Conservation (phyloP, 1,140 invertebrate species). For the Drosophila athabasca region DNA sequence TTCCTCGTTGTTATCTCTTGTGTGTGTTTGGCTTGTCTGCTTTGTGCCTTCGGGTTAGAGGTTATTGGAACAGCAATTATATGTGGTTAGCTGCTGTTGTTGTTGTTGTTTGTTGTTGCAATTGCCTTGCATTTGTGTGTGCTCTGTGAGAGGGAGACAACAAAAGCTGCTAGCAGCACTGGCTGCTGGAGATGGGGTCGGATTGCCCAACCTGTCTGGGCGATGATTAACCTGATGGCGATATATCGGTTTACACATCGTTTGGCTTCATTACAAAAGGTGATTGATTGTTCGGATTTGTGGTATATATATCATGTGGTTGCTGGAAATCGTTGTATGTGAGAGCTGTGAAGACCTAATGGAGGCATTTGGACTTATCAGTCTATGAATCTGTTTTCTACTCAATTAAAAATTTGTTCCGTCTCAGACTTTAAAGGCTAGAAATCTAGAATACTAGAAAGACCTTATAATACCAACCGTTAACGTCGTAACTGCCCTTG, state of each 20-base stretch:
- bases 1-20: conserved; percentile 37
- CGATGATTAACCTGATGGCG: conserved; percentile 34
- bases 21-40: conserved; percentile 21
- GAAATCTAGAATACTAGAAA: too few species aligned
- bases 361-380: too few species aligned
- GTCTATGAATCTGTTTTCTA: too few species aligned
- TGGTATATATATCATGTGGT: conserved; percentile 26
- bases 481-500: too few species aligned
- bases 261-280: conserved; percentile 37
- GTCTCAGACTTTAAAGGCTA: too few species aligned
- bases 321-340: neutral
- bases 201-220: conserved; percentile 40
- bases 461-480: too few species aligned
- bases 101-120: conserved; percentile 24
- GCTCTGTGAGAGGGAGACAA: neutral
- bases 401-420: too few species aligned
- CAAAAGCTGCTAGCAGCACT: conserved; percentile 18
- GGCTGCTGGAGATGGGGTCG: conserved; percentile 43
- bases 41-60: conserved; percentile 54
- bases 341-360: too few species aligned
- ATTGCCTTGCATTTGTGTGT: conserved; percentile 22
- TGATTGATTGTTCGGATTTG: conserved; percentile 41
- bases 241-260: conserved; percentile 34
- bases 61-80: conserved; percentile 73
- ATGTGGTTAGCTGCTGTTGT: conserved; percentile 33